Base-by-base conservation (phyloP, 2,888 invertebrate species). In the Drepana falcataria region DNA sequence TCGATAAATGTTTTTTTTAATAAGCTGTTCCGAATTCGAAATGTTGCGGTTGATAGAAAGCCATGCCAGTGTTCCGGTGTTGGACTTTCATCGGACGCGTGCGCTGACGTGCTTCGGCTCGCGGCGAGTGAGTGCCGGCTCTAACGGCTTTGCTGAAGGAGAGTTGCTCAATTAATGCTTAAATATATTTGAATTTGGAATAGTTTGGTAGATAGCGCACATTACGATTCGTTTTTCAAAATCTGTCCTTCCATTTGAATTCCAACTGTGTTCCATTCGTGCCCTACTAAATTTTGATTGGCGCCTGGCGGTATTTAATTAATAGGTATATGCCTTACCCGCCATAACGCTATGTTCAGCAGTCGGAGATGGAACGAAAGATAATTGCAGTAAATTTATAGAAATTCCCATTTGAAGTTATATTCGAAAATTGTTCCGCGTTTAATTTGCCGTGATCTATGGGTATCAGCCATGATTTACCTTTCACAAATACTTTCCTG, bases 21-120 rank as follows among this genome's bases (percentile, higher is more conserved):
- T 37, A 55, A 41, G 53, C 59, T 51, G 60, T 63, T 62, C 57
- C 60, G 62, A 62, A 65, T 62, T 61, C 54, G 54, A 64, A 74
- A 69, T 77, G 76, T 75, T 74, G 75, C 69, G 74, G 69, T 75
- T 68, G 78, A 75, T 87, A 87, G 88, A 89, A 89, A 89, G 86
- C 79, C 69, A 69, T 65, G 65, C 48, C 55, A 66, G 75, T 75
- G 77, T 80, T 78, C 79, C 76, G 79, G 73, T 69, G 59, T 64
- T 56, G 66, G 71, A 84, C 83, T 85, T 82, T 81, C 83, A 73
- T 83, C 70, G 75, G 66, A 77, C 78, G 84, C 87, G 88, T 87
- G 84, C 85, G 82, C 60, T 71, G 73, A 75, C 81, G 79, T 75
- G 83, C 80, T 77, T 64, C 57, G 77, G 71, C 77, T 77, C 69